Conservation (phyloP, 2,888 invertebrate genomes). For the Phytoseiulus persimilis region DNA sequence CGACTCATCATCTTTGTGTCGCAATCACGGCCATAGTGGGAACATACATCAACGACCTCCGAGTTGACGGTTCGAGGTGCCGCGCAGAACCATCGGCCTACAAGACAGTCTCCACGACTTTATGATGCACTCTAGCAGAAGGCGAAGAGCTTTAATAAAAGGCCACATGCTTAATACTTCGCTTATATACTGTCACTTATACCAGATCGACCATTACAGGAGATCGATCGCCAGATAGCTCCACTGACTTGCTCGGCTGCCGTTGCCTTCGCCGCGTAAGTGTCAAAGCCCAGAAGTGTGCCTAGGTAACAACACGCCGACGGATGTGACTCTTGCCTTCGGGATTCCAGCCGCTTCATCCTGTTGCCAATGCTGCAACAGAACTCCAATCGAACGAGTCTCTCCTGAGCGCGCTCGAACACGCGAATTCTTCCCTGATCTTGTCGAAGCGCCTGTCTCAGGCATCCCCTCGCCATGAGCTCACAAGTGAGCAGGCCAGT, state of each 20-base stretch:
- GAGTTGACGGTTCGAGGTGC: too few species aligned
- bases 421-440: neutral
- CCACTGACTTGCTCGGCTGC: neutral
- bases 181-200: neutral
- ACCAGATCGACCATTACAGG: neutral
- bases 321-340: neutral
- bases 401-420: neutral
- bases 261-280: neutral
- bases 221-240: neutral
- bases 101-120: neutral
- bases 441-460: neutral
- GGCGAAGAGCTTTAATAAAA: neutral
- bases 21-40: too few species aligned
- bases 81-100: neutral
- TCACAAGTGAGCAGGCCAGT: neutral
- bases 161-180: constrained; percentile 5
- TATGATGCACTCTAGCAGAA: neutral
- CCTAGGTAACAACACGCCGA: neutral
- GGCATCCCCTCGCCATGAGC: neutral
- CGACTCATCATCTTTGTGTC: too few species aligned
- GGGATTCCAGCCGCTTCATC: neutral
- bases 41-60: too few species aligned
- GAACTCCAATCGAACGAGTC: neutral
- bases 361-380: neutral
- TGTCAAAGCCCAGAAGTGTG: neutral